Evolutionary conservation across 1,140 invertebrate species (phyloP), one percentile per base, ranked within the genome.

Genomic region (Theocolax elegans): DNA sequence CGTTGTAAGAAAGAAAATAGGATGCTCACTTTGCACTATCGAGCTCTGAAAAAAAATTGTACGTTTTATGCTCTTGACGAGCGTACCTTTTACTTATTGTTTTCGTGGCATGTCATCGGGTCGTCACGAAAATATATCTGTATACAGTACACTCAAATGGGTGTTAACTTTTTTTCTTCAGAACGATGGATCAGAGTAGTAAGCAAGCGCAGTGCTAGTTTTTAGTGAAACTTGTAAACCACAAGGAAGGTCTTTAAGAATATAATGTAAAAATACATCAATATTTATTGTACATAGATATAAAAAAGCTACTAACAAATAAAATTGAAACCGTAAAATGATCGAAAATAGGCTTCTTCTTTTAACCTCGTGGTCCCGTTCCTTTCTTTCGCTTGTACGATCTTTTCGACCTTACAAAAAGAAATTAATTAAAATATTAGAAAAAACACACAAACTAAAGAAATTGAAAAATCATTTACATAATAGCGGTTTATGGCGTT

Each of bases 241-340:
- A 69, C 79, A 81, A 82, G 76, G 67, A 80, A 80, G 76, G 71
- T 83, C 78, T 79, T 78, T 80, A 80, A 81, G 71, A 69, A 74
- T 75, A 79, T 85, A 84, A 77, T 85, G 84, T 85, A 84, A 83
- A 85, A 85, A 80, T 81, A 80, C 78, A 77, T 85, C 81, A 83
- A 85, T 86, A 86, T 86, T 85, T 86, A 85, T 86, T 86, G 84
- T 86, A 86, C 82, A 85, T 86, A 86, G 78, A 82, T 83, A 81
- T 84, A 81, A 83, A 81, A 83, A 83, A 81, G 74, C 77, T 84
- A 86, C 80, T 84, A 84, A 85, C 82, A 83, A 85, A 83, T 85
- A 83, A 83, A 85, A 83, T 77, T 76, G 72, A 80, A 81, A 79
- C 75, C 77, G 79, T 81, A 81, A 81, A 80, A 79, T 78, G 70